Evolutionary conservation across 2,888 invertebrate species (phyloP), one percentile per base, ranked within the genome.

Genomic region (Dryobota labecula): DNA sequence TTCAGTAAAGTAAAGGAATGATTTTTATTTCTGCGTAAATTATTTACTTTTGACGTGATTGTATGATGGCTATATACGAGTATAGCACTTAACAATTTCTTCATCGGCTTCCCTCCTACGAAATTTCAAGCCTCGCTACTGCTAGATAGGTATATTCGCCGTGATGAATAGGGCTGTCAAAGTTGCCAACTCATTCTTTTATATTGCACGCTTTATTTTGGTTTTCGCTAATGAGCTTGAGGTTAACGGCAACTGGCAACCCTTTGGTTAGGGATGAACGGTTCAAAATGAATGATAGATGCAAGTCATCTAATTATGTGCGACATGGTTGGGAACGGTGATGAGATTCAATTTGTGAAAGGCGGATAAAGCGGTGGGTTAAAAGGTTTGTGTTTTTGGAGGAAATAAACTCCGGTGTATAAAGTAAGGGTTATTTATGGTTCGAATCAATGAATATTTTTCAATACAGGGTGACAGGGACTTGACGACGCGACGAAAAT

Each of bases 141-240:
- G n/a, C 84, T 67, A 64, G 64, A 67, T 70, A 15, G 69, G 67
- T 78, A 70, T 68, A 62, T 70, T 58, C 53, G 15, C n/a, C 66
- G 49, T 90, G 91, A 92, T 91, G 91, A 92, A 92, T 90, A 86
- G 89, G 84, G 82, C 70, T 80, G 80, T 77, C 80, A 89, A 91
- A 91, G 82, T 78, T 90, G 94, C 90, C 84, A 85, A 93, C 90
- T 95, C 95, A 95, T 89, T 91, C 92, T 92, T 94, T 94, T 95
- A 94, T 94, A 95, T 95, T 94, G 93, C 92, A 87, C 88, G 90
- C 91, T 93, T 92, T 93, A 93, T 94, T 93, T 93, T 89, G 90
- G 89, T 85, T 83, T 83, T 89, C 83, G 89, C 91, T 95, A 95
- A 95, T 94, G 95, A 95, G 93, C 83, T 84, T 57, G 77, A 76